Evolutionary conservation across 2,888 invertebrate species (phyloP), one percentile per base, ranked within the genome.

Genomic region (Junonia oenone): DNA sequence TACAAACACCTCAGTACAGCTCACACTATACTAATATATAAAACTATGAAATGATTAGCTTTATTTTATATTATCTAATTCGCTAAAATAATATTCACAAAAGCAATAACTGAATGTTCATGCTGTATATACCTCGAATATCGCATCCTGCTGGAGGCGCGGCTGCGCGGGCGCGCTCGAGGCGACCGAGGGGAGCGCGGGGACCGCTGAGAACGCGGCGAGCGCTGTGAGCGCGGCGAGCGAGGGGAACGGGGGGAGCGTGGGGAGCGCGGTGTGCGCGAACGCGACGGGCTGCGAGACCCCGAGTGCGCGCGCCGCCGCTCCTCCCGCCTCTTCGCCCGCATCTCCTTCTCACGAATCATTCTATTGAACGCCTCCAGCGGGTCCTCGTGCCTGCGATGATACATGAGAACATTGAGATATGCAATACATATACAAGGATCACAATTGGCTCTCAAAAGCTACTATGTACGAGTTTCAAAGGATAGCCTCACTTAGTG

Each of bases 321-420:
- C 69, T 92, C 91, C 56, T 92, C 91, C 53, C 92, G 91, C 51
- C 93, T 90, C 66, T 93, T 90, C 62, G 94, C 93, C 43, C 93
- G 88, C 82, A 94, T 94, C 80, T 95, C 95, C 79, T 97, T 97
- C 80, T 97, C 96, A 63, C 95, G 92, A 71, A 97, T 92, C 91
- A 97, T 95, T 64, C 96, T 92, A 79, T 97, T 95, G 79, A 97
- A 97, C 51, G 96, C 96, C 78, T 96, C 96, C 68, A 97, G 82
- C 2, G 97, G 96, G 83, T 97, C 97, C 72, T 96, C 96, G 65
- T 93, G 92, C 66, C 96, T 95, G 37, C 14, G 27, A 46, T 2
- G 45, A 17, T 4, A 38, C 27, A 15, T n/a, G 15, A 15, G 1
- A 9, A 26, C 46, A 17, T 26, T 3, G 1, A 27, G n/a, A 29